A percentile compares a stretch with the other conserved stretches of the same genome.
phyloP scores from a whole-genome alignment of 2,797 vertebrate genomes.

The Protonibea diacanthus region DNA sequence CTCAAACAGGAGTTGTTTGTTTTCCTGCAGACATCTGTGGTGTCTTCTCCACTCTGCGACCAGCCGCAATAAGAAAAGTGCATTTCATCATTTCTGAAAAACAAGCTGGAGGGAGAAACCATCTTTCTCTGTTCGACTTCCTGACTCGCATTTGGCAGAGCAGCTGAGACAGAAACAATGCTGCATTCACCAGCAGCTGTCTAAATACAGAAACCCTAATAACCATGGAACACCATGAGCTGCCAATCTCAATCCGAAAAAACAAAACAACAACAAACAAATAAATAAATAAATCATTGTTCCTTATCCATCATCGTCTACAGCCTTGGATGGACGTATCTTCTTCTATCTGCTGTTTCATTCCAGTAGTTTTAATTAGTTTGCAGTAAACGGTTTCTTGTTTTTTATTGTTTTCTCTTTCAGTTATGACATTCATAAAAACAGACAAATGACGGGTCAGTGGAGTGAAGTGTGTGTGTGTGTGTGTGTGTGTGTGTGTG shows the following conservation, averaged over 20 bases:
- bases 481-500: background rate
- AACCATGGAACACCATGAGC: slow-evolving; percentile 12
- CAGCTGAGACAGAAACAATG: slow-evolving; percentile 33
- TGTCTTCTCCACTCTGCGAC: background rate
- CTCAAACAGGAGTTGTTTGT: background rate
- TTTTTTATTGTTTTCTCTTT: slow-evolving; percentile 13
- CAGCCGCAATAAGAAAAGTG: slow-evolving; percentile 1
- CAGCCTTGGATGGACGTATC: background rate
- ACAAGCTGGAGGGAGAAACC: slow-evolving; percentile 7
- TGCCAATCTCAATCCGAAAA: slow-evolving; percentile 32
- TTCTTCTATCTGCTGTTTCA: background rate
- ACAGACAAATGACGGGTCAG: slow-evolving; percentile 1
- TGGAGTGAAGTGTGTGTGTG: background rate
- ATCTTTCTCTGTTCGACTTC: slow-evolving; percentile 33
- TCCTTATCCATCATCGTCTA: slow-evolving; percentile 4
- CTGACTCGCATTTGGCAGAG: slow-evolving; percentile 32
- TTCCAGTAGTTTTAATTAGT: slow-evolving; percentile 37
- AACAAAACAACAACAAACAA: too few species aligned
- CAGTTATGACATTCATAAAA: background rate
- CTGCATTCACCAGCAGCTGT: slow-evolving; percentile 33
- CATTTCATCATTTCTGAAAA: slow-evolving; percentile 18
- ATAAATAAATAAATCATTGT: too few species aligned
- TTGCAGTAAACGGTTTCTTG: slow-evolving; percentile 10
- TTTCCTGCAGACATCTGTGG: background rate
- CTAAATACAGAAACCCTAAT: slow-evolving; percentile 44